These are phyloP conservation scores for Pristis pectinata DNA, from an alignment of 2,797 vertebrate genomes.

Conservation along the genomic window DNA sequence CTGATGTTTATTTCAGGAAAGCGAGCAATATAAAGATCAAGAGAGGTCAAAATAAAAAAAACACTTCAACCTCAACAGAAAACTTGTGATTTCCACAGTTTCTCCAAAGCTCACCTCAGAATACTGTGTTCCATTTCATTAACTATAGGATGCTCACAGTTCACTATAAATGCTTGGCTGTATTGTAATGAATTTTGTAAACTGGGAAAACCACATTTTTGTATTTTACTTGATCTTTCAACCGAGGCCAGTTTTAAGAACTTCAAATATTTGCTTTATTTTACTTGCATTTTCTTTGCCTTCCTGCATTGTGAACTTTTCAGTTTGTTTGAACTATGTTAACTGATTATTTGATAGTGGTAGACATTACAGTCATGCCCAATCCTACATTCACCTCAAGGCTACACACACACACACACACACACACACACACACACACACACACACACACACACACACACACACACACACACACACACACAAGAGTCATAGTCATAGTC, in stretches of 20 bases:
- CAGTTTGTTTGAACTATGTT: too few relatives aligned
- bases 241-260: background rate
- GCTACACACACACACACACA: too few relatives aligned
- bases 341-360: too few relatives aligned
- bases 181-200: background rate
- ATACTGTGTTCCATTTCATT: background rate
- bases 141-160: background rate
- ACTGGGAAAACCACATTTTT: background rate
- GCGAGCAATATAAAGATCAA: background rate
- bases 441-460: too few relatives aligned
- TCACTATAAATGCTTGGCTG: background rate
- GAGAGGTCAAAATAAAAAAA: background rate
- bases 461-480: too few relatives aligned
- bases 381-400: too few relatives aligned
- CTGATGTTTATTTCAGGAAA: background rate
- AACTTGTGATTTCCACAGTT: background rate
- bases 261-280: too few relatives aligned
- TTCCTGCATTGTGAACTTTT: too few relatives aligned
- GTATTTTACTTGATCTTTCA: background rate
- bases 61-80: background rate
- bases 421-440: too few relatives aligned
- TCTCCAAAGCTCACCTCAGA: background rate
- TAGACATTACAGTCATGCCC: too few relatives aligned
- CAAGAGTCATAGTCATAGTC: too few relatives aligned
- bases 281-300: too few relatives aligned